Percentiles rank a stretch among this genome's conserved stretches.
Conservation (phyloP, 2,797 vertebrate genomes). For the Danionella dracula region DNA sequence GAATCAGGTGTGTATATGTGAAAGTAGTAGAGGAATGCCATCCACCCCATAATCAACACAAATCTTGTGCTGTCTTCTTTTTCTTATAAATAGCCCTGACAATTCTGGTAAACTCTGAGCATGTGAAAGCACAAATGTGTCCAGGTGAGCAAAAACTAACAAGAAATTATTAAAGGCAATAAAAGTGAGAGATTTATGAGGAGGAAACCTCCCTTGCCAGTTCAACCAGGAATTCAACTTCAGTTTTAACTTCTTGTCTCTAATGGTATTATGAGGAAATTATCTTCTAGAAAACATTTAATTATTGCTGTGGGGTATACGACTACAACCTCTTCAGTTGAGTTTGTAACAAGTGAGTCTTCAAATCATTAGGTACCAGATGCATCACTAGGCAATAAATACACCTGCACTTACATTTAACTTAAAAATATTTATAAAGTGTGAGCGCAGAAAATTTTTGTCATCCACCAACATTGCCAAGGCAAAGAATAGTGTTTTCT, state of each 20-base stretch:
- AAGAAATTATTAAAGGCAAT: slow-evolving; percentile 39
- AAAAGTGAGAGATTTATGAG: slow-evolving; percentile 45
- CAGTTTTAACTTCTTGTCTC: slow-evolving; percentile 41
- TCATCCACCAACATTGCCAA: too few relatives aligned
- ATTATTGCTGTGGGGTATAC: slow-evolving; percentile 27
- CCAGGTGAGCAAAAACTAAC: slow-evolving; percentile 26
- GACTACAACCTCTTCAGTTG: slow-evolving; percentile 6
- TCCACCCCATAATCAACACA: background rate
- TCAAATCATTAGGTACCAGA: too few relatives aligned
- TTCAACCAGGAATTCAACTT: slow-evolving; percentile 47
- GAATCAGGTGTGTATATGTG: background rate
- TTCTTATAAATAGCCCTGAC: background rate
- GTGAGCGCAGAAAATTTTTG: too few relatives aligned
- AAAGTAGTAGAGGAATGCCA: background rate
- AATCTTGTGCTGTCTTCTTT: background rate
- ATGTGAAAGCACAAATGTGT: slow-evolving; percentile 6
- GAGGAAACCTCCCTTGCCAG: slow-evolving; percentile 42
- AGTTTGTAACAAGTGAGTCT: background rate
- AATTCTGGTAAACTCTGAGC: slow-evolving; percentile 13
- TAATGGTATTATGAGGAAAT: slow-evolving; percentile 32
- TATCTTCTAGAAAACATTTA: slow-evolving; percentile 17
- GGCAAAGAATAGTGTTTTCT: too few relatives aligned
- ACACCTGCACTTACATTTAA: too few relatives aligned
- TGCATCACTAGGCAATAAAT: too few relatives aligned
- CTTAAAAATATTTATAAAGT: too few relatives aligned